A percentile compares a stretch with the other conserved stretches of the same genome.
These are phyloP conservation scores for Penaeus indicus DNA, from an alignment of 1,140 invertebrate genomes.

Conservation along the genomic window DNA sequence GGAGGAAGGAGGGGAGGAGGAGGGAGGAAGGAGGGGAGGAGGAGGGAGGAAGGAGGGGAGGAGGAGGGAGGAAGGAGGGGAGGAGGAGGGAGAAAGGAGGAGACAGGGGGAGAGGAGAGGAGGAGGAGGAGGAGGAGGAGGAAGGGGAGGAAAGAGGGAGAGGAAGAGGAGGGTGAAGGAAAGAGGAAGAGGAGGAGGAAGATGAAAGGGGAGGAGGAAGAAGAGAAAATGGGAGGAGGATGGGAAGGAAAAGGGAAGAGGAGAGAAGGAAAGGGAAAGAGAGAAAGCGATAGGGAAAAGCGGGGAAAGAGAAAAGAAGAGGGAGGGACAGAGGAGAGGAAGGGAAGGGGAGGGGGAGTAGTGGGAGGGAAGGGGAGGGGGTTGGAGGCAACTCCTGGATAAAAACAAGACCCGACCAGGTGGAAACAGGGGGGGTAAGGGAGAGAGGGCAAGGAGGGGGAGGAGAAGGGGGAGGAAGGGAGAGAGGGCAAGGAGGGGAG, in stretches of 20 bases:
- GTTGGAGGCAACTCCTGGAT: constrained; percentile 30
- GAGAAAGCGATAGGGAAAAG: background rate
- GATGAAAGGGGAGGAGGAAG: background rate
- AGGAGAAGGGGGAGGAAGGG: background rate
- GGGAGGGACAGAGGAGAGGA: constrained; percentile 7
- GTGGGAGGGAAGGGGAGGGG: background rate
- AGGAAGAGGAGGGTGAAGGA: background rate
- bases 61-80: background rate
- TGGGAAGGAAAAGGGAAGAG: too few species aligned
- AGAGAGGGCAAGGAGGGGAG: background rate
- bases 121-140: background rate
- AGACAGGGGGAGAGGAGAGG: background rate
- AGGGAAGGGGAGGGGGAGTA: background rate
- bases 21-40: background rate
- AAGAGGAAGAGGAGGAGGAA: background rate
- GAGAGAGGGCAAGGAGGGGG: background rate
- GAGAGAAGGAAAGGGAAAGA: background rate
- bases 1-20: background rate
- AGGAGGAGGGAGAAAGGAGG: background rate
- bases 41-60: background rate
- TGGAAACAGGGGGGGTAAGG: constrained; percentile 38
- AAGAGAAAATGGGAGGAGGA: background rate
- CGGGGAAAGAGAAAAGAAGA: background rate
- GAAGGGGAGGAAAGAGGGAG: background rate
- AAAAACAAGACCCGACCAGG: constrained; percentile 51